Evolutionary conservation across 1,140 invertebrate species (phyloP).

Genomic region (Druon quercuslanigerum): DNA sequence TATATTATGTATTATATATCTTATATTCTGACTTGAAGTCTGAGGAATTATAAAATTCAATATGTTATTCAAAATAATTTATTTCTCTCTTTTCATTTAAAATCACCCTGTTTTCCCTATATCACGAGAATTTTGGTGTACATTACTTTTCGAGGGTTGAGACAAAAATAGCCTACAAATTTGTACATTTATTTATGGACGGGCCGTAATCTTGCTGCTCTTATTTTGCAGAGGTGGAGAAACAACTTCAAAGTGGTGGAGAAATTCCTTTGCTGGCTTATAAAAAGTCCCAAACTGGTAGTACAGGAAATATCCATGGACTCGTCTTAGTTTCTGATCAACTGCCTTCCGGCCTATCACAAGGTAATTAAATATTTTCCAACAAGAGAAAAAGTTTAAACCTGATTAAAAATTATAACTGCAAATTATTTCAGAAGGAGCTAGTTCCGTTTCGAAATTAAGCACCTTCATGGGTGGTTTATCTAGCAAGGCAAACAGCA

Average conservation of each 20-base stretch:
- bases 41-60: too few relatives aligned
- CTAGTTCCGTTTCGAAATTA: slow-evolving; percentile 78
- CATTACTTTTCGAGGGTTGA: too few relatives aligned
- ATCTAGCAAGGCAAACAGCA: slow-evolving; percentile 77
- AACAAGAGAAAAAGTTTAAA: slow-evolving; percentile 4
- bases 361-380: slow-evolving; percentile 51
- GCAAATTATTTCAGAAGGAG: slow-evolving; percentile 72
- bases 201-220: not conserved
- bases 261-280: slow-evolving; percentile 78
- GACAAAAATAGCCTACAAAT: too few relatives aligned
- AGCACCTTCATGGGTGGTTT: slow-evolving; percentile 81
- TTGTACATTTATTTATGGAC: too few relatives aligned
- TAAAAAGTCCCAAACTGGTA: slow-evolving; percentile 82
- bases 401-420: slow-evolving; percentile 4
- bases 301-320: slow-evolving; percentile 81
- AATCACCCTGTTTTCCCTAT: too few relatives aligned
- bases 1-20: too few relatives aligned
- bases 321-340: slow-evolving; percentile 77
- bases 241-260: slow-evolving; percentile 85
- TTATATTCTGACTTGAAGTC: too few relatives aligned
- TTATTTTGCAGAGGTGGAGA: slow-evolving; percentile 85
- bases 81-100: too few relatives aligned
- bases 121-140: too few relatives aligned
- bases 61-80: too few relatives aligned
- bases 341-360: slow-evolving; percentile 64